These are phyloP conservation scores for Drosophila austrosaltans DNA, from an alignment of 2,888 invertebrate species.

Conservation along the genomic window DNA sequence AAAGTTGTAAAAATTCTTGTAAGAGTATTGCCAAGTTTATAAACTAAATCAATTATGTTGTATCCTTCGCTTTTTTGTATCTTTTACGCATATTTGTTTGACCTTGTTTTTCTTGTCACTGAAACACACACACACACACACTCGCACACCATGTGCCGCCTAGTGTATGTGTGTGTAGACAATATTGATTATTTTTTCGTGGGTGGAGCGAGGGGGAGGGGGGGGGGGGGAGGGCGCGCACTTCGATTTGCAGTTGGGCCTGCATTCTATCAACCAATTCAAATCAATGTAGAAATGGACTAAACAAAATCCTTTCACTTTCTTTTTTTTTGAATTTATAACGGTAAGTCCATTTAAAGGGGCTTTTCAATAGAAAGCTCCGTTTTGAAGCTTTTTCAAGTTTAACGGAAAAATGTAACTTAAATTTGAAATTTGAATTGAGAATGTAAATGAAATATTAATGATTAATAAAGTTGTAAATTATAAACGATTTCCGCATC, in stretches of 20 bases:
- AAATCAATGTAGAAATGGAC: neutral
- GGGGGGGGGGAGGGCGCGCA: neutral
- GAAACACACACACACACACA: conserved; percentile 31
- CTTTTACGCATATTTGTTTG: conserved; percentile 65
- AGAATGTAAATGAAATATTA: no score
- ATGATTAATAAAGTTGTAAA: no score
- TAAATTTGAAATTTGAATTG: no score
- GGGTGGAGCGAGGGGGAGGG: neutral
- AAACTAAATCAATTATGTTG: neutral
- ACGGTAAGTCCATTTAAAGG: neutral
- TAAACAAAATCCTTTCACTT: neutral
- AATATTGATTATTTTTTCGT: neutral
- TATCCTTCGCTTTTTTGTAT: conserved; percentile 35
- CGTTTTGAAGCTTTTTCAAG: neutral
- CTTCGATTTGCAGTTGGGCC: neutral
- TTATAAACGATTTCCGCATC: no score
- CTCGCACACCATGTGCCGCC: neutral
- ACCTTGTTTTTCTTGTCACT: conserved; percentile 65
- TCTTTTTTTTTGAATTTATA: neutral
- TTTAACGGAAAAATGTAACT: neutral
- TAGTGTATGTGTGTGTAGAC: neutral
- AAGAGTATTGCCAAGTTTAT: neutral
- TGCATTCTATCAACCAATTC: neutral
- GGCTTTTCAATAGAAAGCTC: neutral
- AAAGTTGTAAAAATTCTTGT: neutral